These are phyloP conservation scores for Nothoprocta pentlandii DNA, from an alignment of 2,113 vertebrate species.

Conservation along the genomic window DNA sequence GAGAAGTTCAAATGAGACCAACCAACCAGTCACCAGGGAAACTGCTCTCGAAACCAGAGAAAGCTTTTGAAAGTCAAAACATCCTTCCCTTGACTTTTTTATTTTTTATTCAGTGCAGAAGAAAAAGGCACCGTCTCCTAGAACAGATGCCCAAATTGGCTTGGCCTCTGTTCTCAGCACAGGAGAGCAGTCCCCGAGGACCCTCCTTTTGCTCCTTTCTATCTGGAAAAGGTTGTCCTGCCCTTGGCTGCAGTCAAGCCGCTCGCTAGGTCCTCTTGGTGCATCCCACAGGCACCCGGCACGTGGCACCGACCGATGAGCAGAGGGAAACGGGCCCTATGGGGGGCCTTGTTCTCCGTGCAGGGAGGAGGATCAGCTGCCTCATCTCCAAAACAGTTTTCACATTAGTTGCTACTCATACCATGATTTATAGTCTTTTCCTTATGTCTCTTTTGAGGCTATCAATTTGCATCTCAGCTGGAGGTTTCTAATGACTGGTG, in stretches of 20 bases:
- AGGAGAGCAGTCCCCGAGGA: not conserved
- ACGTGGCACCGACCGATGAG: accelerated
- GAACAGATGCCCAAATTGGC: accelerated
- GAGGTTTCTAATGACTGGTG: constrained; percentile 42
- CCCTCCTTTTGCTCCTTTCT: accelerated
- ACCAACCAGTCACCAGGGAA: not conserved
- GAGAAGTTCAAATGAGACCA: not conserved
- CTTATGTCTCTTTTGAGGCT: constrained; percentile 39
- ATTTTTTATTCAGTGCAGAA: accelerated
- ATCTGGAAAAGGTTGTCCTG: accelerated
- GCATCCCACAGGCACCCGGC: not conserved
- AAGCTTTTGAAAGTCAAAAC: not conserved
- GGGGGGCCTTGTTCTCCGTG: not conserved
- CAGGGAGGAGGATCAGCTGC: constrained; percentile 7
- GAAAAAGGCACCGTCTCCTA: not conserved
- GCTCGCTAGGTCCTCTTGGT: not conserved
- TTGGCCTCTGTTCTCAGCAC: not conserved
- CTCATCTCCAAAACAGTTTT: not conserved
- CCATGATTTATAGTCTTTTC: constrained; percentile 27
- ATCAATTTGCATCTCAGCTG: constrained; percentile 63
- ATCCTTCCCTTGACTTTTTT: not conserved
- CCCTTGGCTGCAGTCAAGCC: not conserved
- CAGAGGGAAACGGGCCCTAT: not conserved
- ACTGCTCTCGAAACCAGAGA: not conserved
- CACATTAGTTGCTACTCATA: constrained; percentile 34